Evolutionary conservation across 2,113 vertebrate genomes (phyloP), one percentile per base, ranked within the genome.

Genomic region (Cisticola juncidis): DNA sequence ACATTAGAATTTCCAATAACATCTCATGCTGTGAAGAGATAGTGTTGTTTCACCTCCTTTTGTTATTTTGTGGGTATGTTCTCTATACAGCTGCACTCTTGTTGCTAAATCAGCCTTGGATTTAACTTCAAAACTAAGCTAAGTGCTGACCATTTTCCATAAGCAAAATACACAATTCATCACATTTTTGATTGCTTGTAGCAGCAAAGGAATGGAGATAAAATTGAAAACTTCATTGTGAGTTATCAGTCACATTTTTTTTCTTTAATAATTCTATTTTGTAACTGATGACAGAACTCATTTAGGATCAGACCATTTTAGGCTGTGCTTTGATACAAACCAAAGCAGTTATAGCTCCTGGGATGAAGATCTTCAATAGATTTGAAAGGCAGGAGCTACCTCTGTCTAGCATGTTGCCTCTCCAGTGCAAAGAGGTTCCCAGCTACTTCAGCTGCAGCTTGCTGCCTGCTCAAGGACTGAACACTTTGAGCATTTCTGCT

Each of bases 111-210:
- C 44, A 88, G n/a, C 68, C 70, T 96, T 70, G 36, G 64, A 31
- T 82, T 81, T 85, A 33, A 86, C 48, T 81, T 78, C 72, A 70
- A 53, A 90, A 51, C 40, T 93, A 92, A 91, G 68, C 64, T 92
- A 73, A 84, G 57, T 81, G 51, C 31, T 86, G 78, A 92, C 54
- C n/a, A 31, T 79, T 95, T 92, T 86, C 28, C 24, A 31, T 95
- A 94, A 96, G 57, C 76, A 95, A 97, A 86, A 83, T n/a, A 50
- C 42, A 70, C 40, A 47, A 38, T 86, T 94, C 94, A 83, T 90
- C 86, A 88, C 22, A 1, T 71, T 84, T 94, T 94, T 96, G 57
- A 93, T 93, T 77, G 33, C 57, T 72, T 61, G 33, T 47, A 53
- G 44, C 82, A 83, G 25, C 66, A 88, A 83, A 97, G 65, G 42